A percentile compares a stretch with the other conserved stretches of the same genome.
Evolutionary conservation across 1,140 invertebrate genomes (phyloP).

Genomic region (Hylaeus anthracinus): DNA sequence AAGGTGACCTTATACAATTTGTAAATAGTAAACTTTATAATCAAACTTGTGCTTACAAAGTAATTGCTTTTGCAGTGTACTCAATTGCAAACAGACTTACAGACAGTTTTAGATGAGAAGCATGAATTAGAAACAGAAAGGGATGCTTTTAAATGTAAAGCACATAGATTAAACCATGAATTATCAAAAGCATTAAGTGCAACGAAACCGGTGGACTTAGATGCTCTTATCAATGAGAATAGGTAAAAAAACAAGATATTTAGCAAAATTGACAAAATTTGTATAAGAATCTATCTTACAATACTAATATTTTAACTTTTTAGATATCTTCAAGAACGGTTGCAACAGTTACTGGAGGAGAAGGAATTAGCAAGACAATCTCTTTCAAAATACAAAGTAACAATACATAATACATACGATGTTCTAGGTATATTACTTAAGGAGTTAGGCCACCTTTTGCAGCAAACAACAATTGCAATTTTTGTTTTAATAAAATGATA

Average conservation of each 20-base stretch:
- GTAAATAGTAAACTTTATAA: neutral
- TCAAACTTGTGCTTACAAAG: slow-evolving; percentile 18
- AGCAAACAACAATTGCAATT: too few species aligned
- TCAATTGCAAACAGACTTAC: slow-evolving; percentile 88
- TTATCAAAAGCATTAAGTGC: slow-evolving; percentile 87
- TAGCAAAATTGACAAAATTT: slow-evolving; percentile 10
- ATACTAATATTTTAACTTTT: slow-evolving; percentile 38
- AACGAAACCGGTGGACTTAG: slow-evolving; percentile 87
- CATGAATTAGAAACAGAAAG: slow-evolving; percentile 91
- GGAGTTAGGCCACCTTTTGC: too few species aligned
- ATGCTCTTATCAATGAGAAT: slow-evolving; percentile 91
- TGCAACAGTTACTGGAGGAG: slow-evolving; percentile 90
- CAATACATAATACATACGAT: slow-evolving; percentile 4
- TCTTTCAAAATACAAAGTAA: slow-evolving; percentile 88
- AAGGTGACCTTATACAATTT: slow-evolving; percentile 77
- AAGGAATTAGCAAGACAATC: slow-evolving; percentile 87
- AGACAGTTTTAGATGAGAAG: slow-evolving; percentile 91
- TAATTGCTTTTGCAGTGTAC: slow-evolving; percentile 77
- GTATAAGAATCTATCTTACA: neutral
- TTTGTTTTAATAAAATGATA: too few species aligned
- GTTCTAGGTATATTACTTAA: neutral
- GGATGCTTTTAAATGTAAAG: slow-evolving; percentile 93
- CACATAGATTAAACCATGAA: slow-evolving; percentile 91
- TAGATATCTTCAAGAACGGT: slow-evolving; percentile 89
- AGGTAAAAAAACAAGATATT: slow-evolving; percentile 74